These are phyloP conservation scores for Hedya salicella DNA, from an alignment of 2,888 invertebrate species.

Conservation along the genomic window DNA sequence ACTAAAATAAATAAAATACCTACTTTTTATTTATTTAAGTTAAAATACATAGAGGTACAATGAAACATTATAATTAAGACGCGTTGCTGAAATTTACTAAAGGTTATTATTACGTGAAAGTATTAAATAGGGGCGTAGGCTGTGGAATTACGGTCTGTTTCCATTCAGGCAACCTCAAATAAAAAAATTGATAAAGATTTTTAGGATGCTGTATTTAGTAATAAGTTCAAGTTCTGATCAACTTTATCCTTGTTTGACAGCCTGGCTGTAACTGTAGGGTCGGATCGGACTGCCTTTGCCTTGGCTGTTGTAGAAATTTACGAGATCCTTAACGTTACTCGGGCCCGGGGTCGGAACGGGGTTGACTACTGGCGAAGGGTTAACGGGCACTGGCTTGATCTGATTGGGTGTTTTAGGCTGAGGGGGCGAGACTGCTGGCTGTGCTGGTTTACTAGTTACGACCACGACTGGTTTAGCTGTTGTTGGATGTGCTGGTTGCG, in stretches of 20 bases:
- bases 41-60: no score
- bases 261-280: slow-evolving; percentile 76
- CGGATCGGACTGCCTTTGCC: slow-evolving; percentile 75
- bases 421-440: slow-evolving; percentile 46
- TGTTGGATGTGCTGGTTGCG: slow-evolving; percentile 45
- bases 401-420: slow-evolving; percentile 53
- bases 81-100: no score
- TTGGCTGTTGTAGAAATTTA: slow-evolving; percentile 75
- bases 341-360: slow-evolving; percentile 74
- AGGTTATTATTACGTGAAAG: no score
- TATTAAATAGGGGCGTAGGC: no score
- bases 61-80: no score
- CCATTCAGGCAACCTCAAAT: no score
- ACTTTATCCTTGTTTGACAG: slow-evolving; percentile 75
- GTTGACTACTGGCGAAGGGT: slow-evolving; percentile 59
- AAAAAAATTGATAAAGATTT: no score
- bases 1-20: no score
- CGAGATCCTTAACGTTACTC: slow-evolving; percentile 71
- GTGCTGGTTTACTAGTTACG: slow-evolving; percentile 38
- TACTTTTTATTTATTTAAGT: no score
- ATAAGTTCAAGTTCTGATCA: background rate
- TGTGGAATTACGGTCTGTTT: no score
- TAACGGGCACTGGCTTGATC: slow-evolving; percentile 66
- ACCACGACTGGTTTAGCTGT: slow-evolving; percentile 30
- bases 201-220: background rate